These are phyloP conservation scores for Paratrypauchen microcephalus DNA, from an alignment of 2,797 vertebrate genomes.

Conservation along the genomic window DNA sequence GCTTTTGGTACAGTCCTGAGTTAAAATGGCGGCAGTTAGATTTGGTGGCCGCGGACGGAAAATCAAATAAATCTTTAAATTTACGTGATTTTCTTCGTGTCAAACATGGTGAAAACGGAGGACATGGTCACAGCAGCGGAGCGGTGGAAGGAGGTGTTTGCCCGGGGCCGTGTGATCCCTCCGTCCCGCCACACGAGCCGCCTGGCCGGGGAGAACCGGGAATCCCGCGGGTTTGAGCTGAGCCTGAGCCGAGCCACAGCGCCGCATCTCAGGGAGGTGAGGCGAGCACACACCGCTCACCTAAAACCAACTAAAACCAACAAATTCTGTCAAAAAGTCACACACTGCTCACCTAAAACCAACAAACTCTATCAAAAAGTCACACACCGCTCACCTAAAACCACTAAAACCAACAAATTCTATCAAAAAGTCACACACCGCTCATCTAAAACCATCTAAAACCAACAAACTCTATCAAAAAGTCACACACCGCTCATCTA, in stretches of 20 bases:
- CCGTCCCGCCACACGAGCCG: conserved; percentile 76
- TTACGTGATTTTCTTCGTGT: not conserved
- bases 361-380: too few species aligned
- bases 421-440: too few species aligned
- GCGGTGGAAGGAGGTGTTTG: conserved; percentile 77
- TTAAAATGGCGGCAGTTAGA: conserved; percentile 62
- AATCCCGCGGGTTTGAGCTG: conserved; percentile 76
- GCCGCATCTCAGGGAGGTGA: conserved; percentile 63
- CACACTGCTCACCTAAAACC: too few species aligned
- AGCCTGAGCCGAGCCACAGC: conserved; percentile 72
- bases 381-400: too few species aligned
- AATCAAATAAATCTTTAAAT: too few species aligned
- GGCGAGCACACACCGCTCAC: not conserved
- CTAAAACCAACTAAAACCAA: too few species aligned
- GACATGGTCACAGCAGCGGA: conserved; percentile 45
- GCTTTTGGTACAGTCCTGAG: conserved; percentile 13
- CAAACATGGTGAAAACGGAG: conserved; percentile 40
- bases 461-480: too few species aligned
- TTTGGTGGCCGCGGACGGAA: too few species aligned
- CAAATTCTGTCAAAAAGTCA: too few species aligned
- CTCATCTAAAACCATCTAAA: too few species aligned
- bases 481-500: too few species aligned
- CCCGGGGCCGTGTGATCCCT: conserved; percentile 67
- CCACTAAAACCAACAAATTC: too few species aligned
- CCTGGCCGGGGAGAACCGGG: conserved; percentile 50